Base-by-base conservation (phyloP, 2,797 vertebrate genomes). In the Pseudochirops cupreus region DNA sequence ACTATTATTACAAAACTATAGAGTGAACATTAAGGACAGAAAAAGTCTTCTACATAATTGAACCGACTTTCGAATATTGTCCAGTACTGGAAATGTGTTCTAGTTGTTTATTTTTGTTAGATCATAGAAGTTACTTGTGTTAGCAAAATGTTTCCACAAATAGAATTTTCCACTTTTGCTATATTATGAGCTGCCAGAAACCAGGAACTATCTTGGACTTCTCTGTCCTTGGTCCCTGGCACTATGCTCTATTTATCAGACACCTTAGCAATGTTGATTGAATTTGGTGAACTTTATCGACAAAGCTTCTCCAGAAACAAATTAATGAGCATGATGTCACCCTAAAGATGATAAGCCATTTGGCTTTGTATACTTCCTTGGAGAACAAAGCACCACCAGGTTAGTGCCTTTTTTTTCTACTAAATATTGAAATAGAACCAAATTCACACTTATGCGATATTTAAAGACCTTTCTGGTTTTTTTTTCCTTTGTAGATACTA, bases 401-500 rank as follows among this genome's bases (percentile, higher is more conserved):
- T 98, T 95, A 98, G 93, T 96, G 46, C 59, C 14, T n/a, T 93
- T 96, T 95, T 96, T 92, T 92, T 97, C 92, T 92, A 6, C 54
- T 31, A 96, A 90, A 92, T 92, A 93, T 95, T 95, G 94, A 92
- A 91, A 93, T 57, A 57, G 94, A 93, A 90, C 46, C 24, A 33
- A 94, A 95, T 56, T 57, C 46, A 74, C 57, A 57, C 46, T 93
- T 11, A 92, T 1, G n/a, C 90, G 57, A 91, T 92, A 96, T 90
- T 91, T 98, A 90, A 97, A 96, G 94, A 93, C 7, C 10, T 93
- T 94, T 93, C 28, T 93, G 90, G 97, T 95, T 97, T 95, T 91
- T 97, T 95, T 91, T 97, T 95, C 97, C 50, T 96, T 96, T 96
- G 7, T 97, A 96, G 95, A 95, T 96, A 90, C 62, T 39, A 94